phyloP scores from a whole-genome alignment of 1,140 invertebrate genomes.

The Listronotus oregonensis region DNA sequence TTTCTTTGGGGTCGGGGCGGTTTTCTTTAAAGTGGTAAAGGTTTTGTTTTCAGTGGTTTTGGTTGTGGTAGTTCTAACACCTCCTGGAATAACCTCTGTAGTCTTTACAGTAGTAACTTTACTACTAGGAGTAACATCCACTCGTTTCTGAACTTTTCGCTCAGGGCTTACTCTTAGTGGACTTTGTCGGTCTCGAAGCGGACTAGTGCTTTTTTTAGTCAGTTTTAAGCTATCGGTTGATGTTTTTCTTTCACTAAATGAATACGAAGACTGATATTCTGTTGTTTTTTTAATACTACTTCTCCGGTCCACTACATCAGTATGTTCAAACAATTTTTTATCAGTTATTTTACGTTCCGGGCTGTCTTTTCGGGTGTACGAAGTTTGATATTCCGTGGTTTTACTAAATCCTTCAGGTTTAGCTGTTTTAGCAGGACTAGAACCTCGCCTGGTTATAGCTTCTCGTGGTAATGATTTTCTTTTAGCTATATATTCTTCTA shows the following conservation, averaged over 20 bases:
- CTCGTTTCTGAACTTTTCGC: conserved; percentile 21
- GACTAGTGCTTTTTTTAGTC: conserved; percentile 24
- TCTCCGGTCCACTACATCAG: conserved; percentile 15
- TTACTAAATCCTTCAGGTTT: conserved; percentile 28
- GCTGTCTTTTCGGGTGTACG: conserved; percentile 23
- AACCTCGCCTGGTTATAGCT: conserved; percentile 18
- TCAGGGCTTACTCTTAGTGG: conserved; percentile 34
- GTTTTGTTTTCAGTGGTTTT: conserved; percentile 34
- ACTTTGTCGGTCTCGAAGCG: conserved; percentile 8
- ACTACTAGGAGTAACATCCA: conserved; percentile 12
- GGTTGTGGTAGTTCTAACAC: conserved; percentile 24
- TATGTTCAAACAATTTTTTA: conserved; percentile 4
- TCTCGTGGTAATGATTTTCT: conserved; percentile 14
- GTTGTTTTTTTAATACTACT: conserved; percentile 24
- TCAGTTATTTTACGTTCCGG: conserved; percentile 19
- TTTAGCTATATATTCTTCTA: conserved; percentile 41
- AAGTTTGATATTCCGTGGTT: conserved; percentile 15
- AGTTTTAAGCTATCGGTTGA: conserved; percentile 35
- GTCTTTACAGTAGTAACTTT: conserved; percentile 27
- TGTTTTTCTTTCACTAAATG: conserved; percentile 37
- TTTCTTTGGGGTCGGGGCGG: conserved; percentile 38
- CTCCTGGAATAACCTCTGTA: conserved; percentile 24
- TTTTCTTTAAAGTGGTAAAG: conserved; percentile 44
- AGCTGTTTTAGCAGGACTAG: conserved; percentile 37
- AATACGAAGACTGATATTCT: conserved; percentile 40